phyloP scores from a whole-genome alignment of 2,797 vertebrate genomes.

The Sebastes vulpes region DNA sequence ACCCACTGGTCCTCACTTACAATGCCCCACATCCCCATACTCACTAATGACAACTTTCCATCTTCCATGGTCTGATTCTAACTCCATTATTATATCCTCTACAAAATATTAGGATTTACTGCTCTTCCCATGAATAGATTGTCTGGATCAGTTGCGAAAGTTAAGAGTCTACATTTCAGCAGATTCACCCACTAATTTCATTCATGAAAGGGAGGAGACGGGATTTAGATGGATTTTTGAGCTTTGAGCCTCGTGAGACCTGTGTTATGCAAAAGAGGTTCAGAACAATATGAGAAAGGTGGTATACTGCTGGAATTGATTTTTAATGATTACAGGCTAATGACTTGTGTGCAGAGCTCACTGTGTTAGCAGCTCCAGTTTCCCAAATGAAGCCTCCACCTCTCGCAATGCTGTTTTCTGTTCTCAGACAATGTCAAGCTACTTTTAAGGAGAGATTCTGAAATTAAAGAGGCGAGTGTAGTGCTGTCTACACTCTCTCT shows the following conservation, averaged over 20 bases:
- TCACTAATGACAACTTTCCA: constrained; percentile 36
- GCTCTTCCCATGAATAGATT: constrained; percentile 41
- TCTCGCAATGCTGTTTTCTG: constrained; percentile 8
- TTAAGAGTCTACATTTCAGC: constrained; percentile 35
- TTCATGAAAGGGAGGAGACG: constrained; percentile 32
- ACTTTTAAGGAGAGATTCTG: constrained; percentile 2
- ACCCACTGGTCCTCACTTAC: background rate
- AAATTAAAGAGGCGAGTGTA: constrained; percentile 24
- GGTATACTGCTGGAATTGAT: constrained; percentile 19
- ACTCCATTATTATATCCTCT: constrained; percentile 35
- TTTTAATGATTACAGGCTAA: constrained; percentile 31
- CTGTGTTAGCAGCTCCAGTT: background rate
- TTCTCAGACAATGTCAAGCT: background rate
- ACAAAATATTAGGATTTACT: constrained; percentile 36
- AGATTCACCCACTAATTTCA: constrained; percentile 44
- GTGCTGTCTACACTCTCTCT: background rate
- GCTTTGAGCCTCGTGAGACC: constrained; percentile 14
- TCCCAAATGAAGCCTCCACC: background rate
- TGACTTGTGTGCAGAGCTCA: constrained; percentile 18
- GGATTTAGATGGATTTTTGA: constrained; percentile 47
- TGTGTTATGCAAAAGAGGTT: constrained; percentile 30
- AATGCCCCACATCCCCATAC: background rate
- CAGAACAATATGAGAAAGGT: constrained; percentile 29
- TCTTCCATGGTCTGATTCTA: constrained; percentile 25
- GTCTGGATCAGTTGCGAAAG: constrained; percentile 38